Evolutionary conservation across 2,113 vertebrate genomes (phyloP), one percentile per base, ranked within the genome.

Genomic region (Ailuropoda melanoleuca): DNA sequence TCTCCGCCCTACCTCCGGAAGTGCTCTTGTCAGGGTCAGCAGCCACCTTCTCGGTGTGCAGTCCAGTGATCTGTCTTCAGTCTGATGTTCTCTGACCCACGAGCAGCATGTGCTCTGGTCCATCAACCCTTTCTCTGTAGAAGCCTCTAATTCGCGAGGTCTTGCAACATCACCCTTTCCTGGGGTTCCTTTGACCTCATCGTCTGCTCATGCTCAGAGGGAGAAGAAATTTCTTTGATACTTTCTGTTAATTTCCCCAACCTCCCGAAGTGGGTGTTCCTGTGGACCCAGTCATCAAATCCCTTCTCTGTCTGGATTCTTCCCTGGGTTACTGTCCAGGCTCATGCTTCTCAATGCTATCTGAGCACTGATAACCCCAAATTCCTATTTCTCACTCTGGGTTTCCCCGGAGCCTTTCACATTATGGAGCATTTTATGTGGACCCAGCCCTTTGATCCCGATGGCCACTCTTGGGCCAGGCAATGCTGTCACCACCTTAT

Each of bases 41-140:
- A 4, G 11, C 14, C 21, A 88, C 19, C 55, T 64, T 56, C 39
- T 0, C 0, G 0, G 1, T 14, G 29, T 37, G 48, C 15, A 29
- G 3, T 10, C 6, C 6, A 0, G 8, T 14, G 4, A 5, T 4
- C 50, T 6, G 4, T 37, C 23, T 31, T 37, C 9, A 2, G 43
- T 8, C 37, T 0, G 50, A 6, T 5, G 1, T 5, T 21, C 8
- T 21, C 17, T 50, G n/a, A 24, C 1, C 48, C n/a, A 3, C 4
- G 11, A 31, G 50, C 1, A 21, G 14, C 3, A 6, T 29, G 56
- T 85, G 6, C 13, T 6, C 2, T 14, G 15, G 8, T 4, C 31
- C 10, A 34, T 12, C 4, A 14, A 6, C 2, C 2, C 7, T 4
- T 43, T 5, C 21, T 9, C 11, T 1, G 53, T 8, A 53, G 23